phyloP scores from a whole-genome alignment of 1,140 invertebrate genomes.

The Zaprionus nigranus region DNA sequence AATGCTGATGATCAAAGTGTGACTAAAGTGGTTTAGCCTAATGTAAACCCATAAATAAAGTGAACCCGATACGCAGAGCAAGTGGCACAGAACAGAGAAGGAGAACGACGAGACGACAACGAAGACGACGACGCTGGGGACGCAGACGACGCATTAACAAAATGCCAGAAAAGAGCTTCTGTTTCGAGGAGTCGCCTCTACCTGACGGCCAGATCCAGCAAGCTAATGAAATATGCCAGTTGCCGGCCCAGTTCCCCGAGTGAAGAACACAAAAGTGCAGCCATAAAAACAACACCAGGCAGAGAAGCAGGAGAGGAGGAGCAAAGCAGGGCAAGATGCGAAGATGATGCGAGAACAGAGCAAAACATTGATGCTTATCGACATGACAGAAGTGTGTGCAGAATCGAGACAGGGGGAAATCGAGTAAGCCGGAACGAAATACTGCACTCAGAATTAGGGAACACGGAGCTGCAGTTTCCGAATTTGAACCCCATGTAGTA shows the following conservation, averaged over 20 bases:
- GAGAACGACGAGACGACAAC: background rate
- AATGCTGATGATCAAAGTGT: constrained; percentile 84
- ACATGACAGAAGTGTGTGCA: constrained; percentile 70
- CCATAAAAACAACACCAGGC: constrained; percentile 82
- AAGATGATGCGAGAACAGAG: constrained; percentile 58
- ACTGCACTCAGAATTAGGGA: background rate
- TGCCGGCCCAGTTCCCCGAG: constrained; percentile 23
- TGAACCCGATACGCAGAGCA: constrained; percentile 32
- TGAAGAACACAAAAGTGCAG: constrained; percentile 79
- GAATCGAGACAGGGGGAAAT: background rate
- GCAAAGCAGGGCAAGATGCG: constrained; percentile 14
- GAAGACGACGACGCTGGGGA: background rate
- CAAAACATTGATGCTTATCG: constrained; percentile 84
- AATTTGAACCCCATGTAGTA: constrained; percentile 30
- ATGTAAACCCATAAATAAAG: constrained; percentile 84
- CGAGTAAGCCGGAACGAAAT: background rate
- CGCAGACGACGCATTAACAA: constrained; percentile 76
- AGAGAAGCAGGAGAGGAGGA: constrained; percentile 39
- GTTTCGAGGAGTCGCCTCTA: constrained; percentile 58
- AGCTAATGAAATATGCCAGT: constrained; percentile 78
- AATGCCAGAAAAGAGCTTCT: constrained; percentile 84
- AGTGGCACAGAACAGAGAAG: constrained; percentile 29
- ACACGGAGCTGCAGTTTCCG: background rate
- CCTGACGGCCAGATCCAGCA: constrained; percentile 34
- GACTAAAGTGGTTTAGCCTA: constrained; percentile 84